A percentile compares a stretch with the other conserved stretches of the same genome.
Evolutionary conservation across 35 echinoderm and acorn worm genomes (phyloP).

Genomic region (Patiria miniata): DNA sequence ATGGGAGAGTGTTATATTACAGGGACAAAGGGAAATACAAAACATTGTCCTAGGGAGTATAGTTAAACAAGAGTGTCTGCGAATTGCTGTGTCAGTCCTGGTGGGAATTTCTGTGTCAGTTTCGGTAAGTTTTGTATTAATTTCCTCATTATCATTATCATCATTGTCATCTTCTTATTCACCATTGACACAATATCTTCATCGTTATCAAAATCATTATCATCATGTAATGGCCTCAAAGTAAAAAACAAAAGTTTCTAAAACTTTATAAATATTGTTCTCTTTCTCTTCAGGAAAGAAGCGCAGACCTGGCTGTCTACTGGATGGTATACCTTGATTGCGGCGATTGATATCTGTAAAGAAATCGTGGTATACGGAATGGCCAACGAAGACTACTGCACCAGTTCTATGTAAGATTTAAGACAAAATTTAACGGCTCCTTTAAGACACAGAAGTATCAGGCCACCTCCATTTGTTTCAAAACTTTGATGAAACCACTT

Average conservation of each 20-base stretch:
- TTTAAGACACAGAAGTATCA: not conserved
- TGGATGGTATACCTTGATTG: constrained; percentile 94
- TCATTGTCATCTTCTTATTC: not conserved
- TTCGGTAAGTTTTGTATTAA: too few species aligned
- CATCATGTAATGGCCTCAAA: not conserved
- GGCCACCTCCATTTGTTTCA: not conserved
- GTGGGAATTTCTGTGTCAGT: constrained; percentile 39
- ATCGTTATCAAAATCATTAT: not conserved
- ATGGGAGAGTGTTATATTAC: too few species aligned
- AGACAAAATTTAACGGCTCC: not conserved
- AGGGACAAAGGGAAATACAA: too few species aligned
- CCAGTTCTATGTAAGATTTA: too few species aligned
- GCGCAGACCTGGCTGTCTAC: constrained; percentile 93
- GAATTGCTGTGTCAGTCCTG: too few species aligned
- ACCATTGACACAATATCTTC: not conserved
- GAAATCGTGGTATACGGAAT: constrained; percentile 82
- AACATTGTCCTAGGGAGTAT: too few species aligned
- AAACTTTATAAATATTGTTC: too few species aligned
- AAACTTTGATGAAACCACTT: not conserved
- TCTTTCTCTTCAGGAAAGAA: constrained; percentile 21
- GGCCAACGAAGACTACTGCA: constrained; percentile 73
- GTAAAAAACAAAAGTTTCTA: not conserved
- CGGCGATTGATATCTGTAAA: constrained; percentile 83
- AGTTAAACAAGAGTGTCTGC: too few species aligned
- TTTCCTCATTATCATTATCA: not conserved